Conservation (phyloP, 2,797 vertebrate genomes). For the Sebastolobus altivelis region DNA sequence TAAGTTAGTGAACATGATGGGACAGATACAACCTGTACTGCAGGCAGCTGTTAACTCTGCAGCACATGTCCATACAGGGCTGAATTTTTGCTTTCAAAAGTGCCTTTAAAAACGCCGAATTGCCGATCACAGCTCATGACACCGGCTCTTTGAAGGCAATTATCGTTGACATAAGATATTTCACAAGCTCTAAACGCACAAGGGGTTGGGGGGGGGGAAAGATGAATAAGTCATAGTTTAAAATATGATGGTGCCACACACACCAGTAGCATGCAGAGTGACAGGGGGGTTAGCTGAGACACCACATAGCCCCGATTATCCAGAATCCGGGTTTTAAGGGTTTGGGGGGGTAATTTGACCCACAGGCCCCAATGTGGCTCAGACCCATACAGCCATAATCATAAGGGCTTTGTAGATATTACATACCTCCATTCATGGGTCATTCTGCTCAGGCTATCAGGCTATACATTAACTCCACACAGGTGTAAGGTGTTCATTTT, state of each 20-base stretch:
- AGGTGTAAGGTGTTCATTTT: constrained; percentile 56
- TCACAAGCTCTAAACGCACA: constrained; percentile 60
- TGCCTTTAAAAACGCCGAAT: constrained; percentile 64
- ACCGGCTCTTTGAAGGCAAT: constrained; percentile 73
- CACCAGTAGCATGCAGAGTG: constrained; percentile 52
- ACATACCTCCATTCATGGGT: constrained; percentile 49
- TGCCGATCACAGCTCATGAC: constrained; percentile 69
- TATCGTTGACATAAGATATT: constrained; percentile 73
- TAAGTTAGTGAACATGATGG: constrained; percentile 75
- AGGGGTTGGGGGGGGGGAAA: not conserved
- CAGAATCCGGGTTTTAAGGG: constrained; percentile 51
- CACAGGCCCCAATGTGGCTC: constrained; percentile 68
- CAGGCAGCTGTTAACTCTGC: constrained; percentile 71
- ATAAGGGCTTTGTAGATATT: constrained; percentile 62
- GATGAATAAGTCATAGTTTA: constrained; percentile 50
- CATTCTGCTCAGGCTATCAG: constrained; percentile 55
- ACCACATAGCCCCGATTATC: constrained; percentile 50
- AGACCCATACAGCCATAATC: constrained; percentile 60
- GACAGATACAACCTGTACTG: constrained; percentile 75
- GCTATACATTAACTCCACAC: constrained; percentile 58
- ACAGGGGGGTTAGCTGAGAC: constrained; percentile 60
- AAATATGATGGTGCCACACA: constrained; percentile 39
- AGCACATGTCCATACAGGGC: constrained; percentile 79
- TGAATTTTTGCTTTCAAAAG: constrained; percentile 64
- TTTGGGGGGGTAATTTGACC: constrained; percentile 61